phyloP scores from a whole-genome alignment of 2,797 vertebrate species.

The Crax fasciolata region DNA sequence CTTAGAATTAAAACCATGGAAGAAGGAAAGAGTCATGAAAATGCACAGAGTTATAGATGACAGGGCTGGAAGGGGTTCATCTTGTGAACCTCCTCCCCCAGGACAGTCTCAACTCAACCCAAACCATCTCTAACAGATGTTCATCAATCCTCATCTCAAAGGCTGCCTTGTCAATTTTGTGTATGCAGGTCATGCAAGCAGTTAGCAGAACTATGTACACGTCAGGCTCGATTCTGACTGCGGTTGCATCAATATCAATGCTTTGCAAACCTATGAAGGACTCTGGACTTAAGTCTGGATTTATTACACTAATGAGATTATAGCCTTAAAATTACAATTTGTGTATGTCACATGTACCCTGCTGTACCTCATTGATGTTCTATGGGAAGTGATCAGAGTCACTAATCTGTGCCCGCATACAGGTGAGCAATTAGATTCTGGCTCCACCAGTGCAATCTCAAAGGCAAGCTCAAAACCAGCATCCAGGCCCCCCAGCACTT shows the following conservation, averaged over 20 bases:
- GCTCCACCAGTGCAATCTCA: neutral
- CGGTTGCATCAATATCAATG: neutral
- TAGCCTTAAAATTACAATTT: neutral
- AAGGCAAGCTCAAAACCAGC: neutral
- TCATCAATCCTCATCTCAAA: neutral
- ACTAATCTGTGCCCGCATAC: neutral
- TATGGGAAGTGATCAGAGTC: neutral
- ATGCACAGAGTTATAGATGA: neutral
- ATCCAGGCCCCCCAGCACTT: neutral
- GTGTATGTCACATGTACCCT: neutral
- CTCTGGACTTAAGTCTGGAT: neutral
- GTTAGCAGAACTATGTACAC: neutral
- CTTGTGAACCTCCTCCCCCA: neutral
- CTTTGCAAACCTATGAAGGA: neutral
- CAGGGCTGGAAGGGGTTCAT: neutral
- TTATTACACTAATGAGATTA: neutral
- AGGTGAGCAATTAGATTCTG: neutral
- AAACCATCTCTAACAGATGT: neutral
- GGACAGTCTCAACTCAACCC: neutral
- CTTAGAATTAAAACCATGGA: neutral
- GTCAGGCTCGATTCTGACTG: neutral
- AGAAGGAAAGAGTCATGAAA: neutral
- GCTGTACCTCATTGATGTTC: neutral
- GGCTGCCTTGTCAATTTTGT: neutral
- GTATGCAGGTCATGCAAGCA: too few species aligned